Evolutionary conservation across 30 jellyfish, hydroid and myxozoan genomes (phyloP).

Genomic region (Rhopilema esculentum): DNA sequence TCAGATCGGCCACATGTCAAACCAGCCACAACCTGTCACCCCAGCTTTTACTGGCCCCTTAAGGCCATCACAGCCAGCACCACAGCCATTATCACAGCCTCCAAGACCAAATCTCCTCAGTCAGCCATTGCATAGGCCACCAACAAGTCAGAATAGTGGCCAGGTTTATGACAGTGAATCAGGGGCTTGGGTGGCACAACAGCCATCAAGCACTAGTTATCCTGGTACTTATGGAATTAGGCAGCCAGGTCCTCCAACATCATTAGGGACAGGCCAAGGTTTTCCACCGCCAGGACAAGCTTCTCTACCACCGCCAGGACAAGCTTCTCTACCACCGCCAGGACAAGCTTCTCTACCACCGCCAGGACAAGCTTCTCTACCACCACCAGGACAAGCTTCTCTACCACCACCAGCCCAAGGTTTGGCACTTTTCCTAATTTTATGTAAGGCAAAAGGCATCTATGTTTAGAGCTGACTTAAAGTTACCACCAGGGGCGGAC

Average conservation of each 20-base stretch:
- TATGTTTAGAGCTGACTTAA: too few species aligned
- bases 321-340: not conserved
- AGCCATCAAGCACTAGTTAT: not conserved
- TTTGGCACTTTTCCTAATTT: too few species aligned
- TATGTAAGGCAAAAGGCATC: too few species aligned
- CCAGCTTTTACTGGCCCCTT: constrained; percentile 2
- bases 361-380: constrained; percentile 1
- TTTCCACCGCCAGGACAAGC: constrained; percentile 7
- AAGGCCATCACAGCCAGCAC: constrained; percentile 26
- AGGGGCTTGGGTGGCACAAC: constrained; percentile 9
- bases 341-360: constrained; percentile 2
- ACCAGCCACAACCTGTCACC: constrained; percentile 12
- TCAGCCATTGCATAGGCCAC: constrained; percentile 52
- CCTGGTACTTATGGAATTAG: not conserved
- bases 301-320: not conserved
- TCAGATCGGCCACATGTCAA: constrained; percentile 18
- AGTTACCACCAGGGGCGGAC: too few species aligned
- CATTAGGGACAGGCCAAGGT: not conserved
- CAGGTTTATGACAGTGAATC: constrained; percentile 49
- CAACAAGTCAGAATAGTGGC: constrained; percentile 7
- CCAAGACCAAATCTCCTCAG: constrained; percentile 1
- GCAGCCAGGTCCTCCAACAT: not conserved
- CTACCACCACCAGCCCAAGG: constrained; percentile 4
- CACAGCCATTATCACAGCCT: constrained; percentile 1
- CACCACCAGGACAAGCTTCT: not conserved